Conservation (phyloP, 2,888 invertebrate species). For the Drosophila melanosoma region DNA sequence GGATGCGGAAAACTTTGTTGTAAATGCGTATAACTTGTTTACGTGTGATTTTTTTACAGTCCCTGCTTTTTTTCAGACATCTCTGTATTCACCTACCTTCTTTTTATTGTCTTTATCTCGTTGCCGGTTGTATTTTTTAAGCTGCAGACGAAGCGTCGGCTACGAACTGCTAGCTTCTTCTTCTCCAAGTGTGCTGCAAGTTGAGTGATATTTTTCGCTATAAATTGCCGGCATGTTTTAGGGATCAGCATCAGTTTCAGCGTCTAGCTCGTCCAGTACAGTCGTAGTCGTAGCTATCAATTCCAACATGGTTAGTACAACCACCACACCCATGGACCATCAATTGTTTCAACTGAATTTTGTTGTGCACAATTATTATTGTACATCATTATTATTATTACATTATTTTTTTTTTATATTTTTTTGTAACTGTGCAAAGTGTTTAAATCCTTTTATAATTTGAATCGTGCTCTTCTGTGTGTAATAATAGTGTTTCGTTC, state of each 20-base stretch:
- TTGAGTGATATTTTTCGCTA: conserved; percentile 72
- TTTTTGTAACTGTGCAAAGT: conserved; percentile 33
- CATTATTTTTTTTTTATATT: conserved; percentile 13
- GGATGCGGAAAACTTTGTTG: conserved; percentile 69
- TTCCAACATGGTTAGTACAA: conserved; percentile 78
- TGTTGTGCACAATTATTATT: not conserved
- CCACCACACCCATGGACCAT: not conserved
- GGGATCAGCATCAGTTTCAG: conserved; percentile 83
- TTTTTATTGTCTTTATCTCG: conserved; percentile 25
- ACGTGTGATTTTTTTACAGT: conserved; percentile 40
- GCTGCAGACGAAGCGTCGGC: conserved; percentile 50
- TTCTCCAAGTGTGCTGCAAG: conserved; percentile 54
- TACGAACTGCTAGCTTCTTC: conserved; percentile 21
- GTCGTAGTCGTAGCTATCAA: conserved; percentile 61
- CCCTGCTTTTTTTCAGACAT: conserved; percentile 33
- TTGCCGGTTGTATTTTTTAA: conserved; percentile 43
- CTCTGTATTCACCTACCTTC: conserved; percentile 33
- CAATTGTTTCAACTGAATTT: not conserved
- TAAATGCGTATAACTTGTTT: conserved; percentile 82
- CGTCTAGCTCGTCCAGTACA: conserved; percentile 80
- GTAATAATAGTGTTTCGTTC: conserved; percentile 30
- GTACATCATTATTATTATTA: not conserved
- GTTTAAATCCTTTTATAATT: conserved; percentile 2
- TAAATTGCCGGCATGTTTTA: conserved; percentile 80
- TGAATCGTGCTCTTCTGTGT: conserved; percentile 27